These are phyloP conservation scores for Chaetura pelagica DNA, from an alignment of 2,113 vertebrate species.

Conservation along the genomic window DNA sequence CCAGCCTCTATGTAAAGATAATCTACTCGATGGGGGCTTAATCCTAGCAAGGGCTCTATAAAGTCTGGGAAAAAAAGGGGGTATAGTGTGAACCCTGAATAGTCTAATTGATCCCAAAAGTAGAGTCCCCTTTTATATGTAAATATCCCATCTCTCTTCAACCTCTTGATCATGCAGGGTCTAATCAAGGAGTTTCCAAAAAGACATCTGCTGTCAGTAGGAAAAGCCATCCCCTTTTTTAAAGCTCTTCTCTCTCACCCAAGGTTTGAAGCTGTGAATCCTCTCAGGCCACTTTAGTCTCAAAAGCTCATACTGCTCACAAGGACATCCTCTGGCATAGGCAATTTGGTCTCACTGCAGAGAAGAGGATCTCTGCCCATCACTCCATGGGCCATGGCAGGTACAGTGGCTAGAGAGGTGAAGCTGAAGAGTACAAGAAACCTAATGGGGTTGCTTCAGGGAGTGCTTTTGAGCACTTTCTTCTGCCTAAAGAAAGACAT, in stretches of 20 bases:
- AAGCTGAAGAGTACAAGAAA: background rate
- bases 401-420: background rate
- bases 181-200: slow-evolving; percentile 44
- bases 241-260: background rate
- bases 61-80: slow-evolving; percentile 33
- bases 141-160: slow-evolving; percentile 34
- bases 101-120: slow-evolving; percentile 43
- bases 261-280: background rate
- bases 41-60: slow-evolving; percentile 46
- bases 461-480: background rate
- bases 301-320: background rate
- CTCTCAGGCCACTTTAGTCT: background rate
- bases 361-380: background rate
- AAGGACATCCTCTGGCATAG: background rate
- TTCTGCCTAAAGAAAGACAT: background rate
- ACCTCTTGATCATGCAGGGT: slow-evolving; percentile 37
- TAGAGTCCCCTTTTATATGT: slow-evolving; percentile 54
- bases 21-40: slow-evolving; percentile 66
- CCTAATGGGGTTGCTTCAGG: background rate
- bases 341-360: background rate
- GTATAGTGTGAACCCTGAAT: slow-evolving; percentile 51
- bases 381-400: background rate
- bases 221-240: background rate
- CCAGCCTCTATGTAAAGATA: slow-evolving; percentile 65
- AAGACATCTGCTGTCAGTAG: slow-evolving; percentile 29